Evolutionary conservation across 1,140 invertebrate species (phyloP).

Genomic region (Triops cancriformis): DNA sequence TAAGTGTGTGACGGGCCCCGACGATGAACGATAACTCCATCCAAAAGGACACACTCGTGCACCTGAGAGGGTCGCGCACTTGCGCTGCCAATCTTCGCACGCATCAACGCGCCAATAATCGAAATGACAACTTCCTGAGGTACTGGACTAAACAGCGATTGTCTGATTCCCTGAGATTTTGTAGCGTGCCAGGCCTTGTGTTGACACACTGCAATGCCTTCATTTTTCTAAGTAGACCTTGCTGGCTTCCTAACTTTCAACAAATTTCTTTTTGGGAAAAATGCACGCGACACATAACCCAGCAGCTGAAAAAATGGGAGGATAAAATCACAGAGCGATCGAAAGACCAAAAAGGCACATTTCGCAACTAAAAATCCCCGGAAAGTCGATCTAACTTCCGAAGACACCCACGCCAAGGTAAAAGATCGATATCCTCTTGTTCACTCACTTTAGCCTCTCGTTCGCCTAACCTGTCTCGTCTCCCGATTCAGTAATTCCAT

Average conservation of each 20-base stretch:
- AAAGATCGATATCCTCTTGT: neutral
- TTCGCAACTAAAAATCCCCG: neutral
- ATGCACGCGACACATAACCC: too few relatives aligned
- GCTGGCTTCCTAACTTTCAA: too few relatives aligned
- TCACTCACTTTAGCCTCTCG: neutral
- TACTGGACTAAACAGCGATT: neutral
- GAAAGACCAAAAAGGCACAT: too few relatives aligned
- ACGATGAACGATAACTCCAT: neutral
- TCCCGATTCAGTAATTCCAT: neutral
- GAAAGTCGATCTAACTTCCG: neutral
- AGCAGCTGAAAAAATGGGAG: too few relatives aligned
- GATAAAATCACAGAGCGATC: too few relatives aligned
- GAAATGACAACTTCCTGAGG: neutral
- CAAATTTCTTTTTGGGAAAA: too few relatives aligned
- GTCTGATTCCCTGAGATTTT: too few relatives aligned
- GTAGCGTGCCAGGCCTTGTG: neutral
- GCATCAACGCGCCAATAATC: neutral
- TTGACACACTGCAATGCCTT: neutral
- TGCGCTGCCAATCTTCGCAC: neutral
- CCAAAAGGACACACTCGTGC: neutral
- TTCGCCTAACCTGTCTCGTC: neutral
- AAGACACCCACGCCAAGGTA: neutral
- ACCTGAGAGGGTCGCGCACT: neutral
- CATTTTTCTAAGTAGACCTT: too few relatives aligned
- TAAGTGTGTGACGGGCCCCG: neutral